phyloP scores from a whole-genome alignment of 1,140 invertebrate species.

The Heterodera schachtii region DNA sequence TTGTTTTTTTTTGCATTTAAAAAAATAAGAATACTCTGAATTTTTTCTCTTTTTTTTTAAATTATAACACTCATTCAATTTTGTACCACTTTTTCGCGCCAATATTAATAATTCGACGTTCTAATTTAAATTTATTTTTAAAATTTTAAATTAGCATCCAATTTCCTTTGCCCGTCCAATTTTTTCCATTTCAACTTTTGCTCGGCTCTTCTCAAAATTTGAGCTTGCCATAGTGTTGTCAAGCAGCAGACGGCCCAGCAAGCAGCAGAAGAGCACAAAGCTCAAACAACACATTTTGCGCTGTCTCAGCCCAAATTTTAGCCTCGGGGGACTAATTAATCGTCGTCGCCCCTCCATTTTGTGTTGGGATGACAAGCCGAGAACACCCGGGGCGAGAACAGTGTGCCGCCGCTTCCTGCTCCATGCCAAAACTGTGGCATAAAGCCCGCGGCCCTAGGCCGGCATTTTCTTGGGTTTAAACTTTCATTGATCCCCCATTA shows the following conservation, averaged over 20 bases:
- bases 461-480: neutral
- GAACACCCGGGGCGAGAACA: neutral
- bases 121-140: too few relatives aligned
- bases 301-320: neutral
- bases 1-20: too few relatives aligned
- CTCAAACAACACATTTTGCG: neutral
- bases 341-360: neutral
- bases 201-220: neutral
- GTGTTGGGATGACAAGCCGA: neutral
- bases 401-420: too few relatives aligned
- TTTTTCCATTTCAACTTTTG: neutral
- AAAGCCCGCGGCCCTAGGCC: neutral
- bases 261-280: neutral
- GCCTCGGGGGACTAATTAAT: neutral
- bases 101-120: too few relatives aligned
- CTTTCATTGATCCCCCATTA: neutral
- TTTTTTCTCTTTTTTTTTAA: too few relatives aligned
- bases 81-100: too few relatives aligned
- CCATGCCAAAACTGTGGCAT: neutral
- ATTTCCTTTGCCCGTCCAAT: neutral
- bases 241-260: neutral
- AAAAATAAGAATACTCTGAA: too few relatives aligned
- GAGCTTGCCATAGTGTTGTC: neutral
- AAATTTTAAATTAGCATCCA: neutral
- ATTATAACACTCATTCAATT: too few relatives aligned